Evolutionary conservation across 2,797 vertebrate species (phyloP).

Genomic region (Sorex maritimensis): DNA sequence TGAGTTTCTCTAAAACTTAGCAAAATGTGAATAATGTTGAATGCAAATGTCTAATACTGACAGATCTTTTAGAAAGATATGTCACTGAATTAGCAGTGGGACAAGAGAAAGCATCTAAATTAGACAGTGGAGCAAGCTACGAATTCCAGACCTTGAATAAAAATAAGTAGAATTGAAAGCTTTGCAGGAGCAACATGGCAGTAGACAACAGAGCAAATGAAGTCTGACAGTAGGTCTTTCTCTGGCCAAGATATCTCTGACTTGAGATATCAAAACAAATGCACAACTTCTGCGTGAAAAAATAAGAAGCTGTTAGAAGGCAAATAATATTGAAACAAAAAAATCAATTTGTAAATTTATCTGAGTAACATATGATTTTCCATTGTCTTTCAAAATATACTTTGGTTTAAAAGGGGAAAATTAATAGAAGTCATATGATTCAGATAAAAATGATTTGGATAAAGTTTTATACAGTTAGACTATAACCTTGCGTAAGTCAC

Average conservation of each 20-base stretch:
- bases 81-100: conserved; percentile 47
- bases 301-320: conserved; percentile 2
- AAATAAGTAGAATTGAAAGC: conserved; percentile 67
- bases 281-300: conserved; percentile 9
- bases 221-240: conserved; percentile 64
- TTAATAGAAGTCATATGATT: conserved; percentile 23
- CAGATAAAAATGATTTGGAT: neutral
- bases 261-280: conserved; percentile 22
- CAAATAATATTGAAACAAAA: conserved; percentile 49
- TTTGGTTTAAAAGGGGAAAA: conserved; percentile 28
- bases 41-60: conserved; percentile 31
- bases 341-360: neutral
- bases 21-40: conserved; percentile 27
- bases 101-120: conserved; percentile 63
- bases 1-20: neutral
- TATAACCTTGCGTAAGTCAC: neutral
- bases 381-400: conserved; percentile 25
- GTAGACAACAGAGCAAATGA: conserved; percentile 55
- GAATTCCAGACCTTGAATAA: conserved; percentile 51
- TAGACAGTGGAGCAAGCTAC: conserved; percentile 63
- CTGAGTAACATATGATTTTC: conserved; percentile 1
- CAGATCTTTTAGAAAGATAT: neutral
- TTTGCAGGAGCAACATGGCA: conserved; percentile 46
- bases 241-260: conserved; percentile 12
- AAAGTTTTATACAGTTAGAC: neutral